Base-by-base conservation (phyloP, 2,888 invertebrate species). In the Rapana venosa region DNA sequence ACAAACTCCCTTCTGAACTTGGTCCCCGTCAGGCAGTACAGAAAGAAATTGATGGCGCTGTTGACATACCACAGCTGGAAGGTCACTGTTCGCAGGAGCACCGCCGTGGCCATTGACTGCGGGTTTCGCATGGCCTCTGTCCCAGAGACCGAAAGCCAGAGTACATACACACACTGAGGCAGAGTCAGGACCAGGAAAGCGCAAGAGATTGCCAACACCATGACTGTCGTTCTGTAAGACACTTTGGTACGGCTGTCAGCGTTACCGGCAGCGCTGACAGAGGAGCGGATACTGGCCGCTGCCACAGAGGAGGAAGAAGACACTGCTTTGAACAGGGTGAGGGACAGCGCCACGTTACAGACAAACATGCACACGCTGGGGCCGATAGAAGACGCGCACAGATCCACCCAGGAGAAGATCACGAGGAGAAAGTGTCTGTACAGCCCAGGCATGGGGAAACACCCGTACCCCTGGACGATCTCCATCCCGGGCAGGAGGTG, bases 11-110 rank as follows among this genome's bases (percentile, higher is more conserved):
- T 11, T 8, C 81, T 36, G 26, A 83, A 83, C 36, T 15, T 5
- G 26, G 81, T 83, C 6, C 81, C 81, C 36, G 81, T 47, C 17
- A 83, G 5, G 47, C 81, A 83, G 17, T 83, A 47, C 8, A 83
- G 81, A 2, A 47, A 6, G 26, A 83, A 83, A 26, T 83, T 83
- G 81, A 83, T 13, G 22, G 81, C 81, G 81, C n/a, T 83, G 81
- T 83, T 83, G 36, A 26, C 22, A 26, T 47, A 83, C 81, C 81
- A 83, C 26, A 83, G 47, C 8, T 22, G 81, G 11, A 20, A 5
- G 36, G 47, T 83, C 32, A 83, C 81, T 13, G 47, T 26, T 6
- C 8, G 8, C 6, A 36, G 36, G 22, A 83, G 30, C 13, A 36
- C 36, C 20, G 36, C 81, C 6, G 6, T 22, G 22, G 81, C 81